phyloP scores from a whole-genome alignment of 2,113 vertebrate genomes.

The Opisthocomus hoazin region DNA sequence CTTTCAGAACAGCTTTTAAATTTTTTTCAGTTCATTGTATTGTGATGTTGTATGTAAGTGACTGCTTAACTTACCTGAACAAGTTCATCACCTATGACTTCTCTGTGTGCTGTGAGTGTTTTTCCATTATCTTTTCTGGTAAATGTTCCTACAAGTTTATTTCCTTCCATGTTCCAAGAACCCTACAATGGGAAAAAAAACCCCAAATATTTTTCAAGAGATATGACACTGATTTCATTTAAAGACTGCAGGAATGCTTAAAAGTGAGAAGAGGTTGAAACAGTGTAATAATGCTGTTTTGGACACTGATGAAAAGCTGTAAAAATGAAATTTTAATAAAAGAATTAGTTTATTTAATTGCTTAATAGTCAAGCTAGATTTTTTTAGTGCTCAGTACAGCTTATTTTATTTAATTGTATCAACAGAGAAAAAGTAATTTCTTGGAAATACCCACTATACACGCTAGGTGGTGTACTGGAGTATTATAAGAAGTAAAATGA shows the following conservation, averaged over 20 bases:
- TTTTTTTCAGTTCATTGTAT: neutral
- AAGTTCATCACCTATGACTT: slow-evolving; percentile 77
- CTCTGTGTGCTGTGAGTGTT: slow-evolving; percentile 68
- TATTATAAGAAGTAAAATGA: neutral
- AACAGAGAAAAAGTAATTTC: neutral
- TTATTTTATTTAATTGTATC: neutral
- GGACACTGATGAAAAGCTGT: neutral
- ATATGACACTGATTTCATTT: neutral
- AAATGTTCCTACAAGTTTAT: slow-evolving; percentile 78
- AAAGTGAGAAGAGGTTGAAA: neutral
- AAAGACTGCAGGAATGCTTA: neutral
- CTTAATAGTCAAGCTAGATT: neutral
- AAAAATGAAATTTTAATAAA: neutral
- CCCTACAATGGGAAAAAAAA: slow-evolving; percentile 63
- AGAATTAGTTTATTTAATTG: neutral
- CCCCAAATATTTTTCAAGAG: neutral
- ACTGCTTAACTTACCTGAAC: slow-evolving; percentile 78
- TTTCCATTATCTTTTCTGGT: slow-evolving; percentile 85
- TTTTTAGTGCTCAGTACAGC: neutral
- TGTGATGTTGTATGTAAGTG: neutral
- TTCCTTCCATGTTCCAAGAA: slow-evolving; percentile 77
- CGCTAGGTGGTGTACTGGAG: neutral
- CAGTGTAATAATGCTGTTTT: neutral
- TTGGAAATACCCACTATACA: neutral
- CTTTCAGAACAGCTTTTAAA: neutral